Evolutionary conservation across 2,888 invertebrate genomes (phyloP), one percentile per base, ranked within the genome.

Genomic region (Prionchulus punctatus): DNA sequence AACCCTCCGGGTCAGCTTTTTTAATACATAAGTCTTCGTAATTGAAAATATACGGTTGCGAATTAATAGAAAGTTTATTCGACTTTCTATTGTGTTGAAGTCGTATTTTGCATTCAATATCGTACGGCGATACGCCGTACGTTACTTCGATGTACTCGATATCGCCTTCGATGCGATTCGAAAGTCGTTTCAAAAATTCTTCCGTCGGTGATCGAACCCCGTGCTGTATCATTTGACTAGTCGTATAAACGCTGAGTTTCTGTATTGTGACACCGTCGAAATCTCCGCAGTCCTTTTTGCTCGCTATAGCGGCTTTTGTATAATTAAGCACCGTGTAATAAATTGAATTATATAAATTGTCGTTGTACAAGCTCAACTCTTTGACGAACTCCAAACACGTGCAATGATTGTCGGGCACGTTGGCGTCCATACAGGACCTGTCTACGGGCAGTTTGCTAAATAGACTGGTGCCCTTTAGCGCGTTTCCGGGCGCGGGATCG

Each of bases 391-490:
- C 36, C 36, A 36, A 36, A 36, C 36, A 36, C 12, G 18, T 18
- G 36, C 36, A 36, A 18, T 36, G 36, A 7, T 7, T 7, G 12
- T 7, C 12, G 4, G 64, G 61, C 26, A 65, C 56, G 1, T 57
- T 60, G 28, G 61, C 65, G 18, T 65, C 63, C 26, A 47, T 53
- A 54, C 65, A 65, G 7, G 60, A 60, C 52, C 64, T 57, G 36
- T 50, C 51, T 28, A 36, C 36, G 25, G 59, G 53, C 30, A 62
- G 43, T 4, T 30, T 54, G 25, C 59, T 54, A 42, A 65, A 60
- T 2, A 65, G 59, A 50, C 62, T 64, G 43, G 57, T 62, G 36
- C 64, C 65, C 43, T 64, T 36, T 27, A 57, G 55, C 30, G 49
- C 56, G 43, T 54, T 56, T 15, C 30, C 42, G 1, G 27, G 48